A percentile compares a stretch with the other conserved stretches of the same genome.
Conservation (phyloP, 2,888 invertebrate genomes). For the Hipparchia semele region DNA sequence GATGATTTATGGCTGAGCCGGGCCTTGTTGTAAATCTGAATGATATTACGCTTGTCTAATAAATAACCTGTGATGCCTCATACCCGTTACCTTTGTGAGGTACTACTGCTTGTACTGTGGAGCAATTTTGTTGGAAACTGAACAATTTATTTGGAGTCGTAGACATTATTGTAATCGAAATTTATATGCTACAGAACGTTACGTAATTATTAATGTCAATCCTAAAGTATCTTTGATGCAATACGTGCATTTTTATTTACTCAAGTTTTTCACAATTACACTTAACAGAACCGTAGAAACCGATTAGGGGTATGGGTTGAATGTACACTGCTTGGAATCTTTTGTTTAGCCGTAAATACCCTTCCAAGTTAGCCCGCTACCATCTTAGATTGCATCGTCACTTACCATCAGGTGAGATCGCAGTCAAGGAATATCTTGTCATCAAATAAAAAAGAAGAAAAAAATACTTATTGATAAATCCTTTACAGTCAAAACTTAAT, state of each 20-base stretch:
- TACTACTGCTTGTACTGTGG: constrained; percentile 1
- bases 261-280: too few relatives aligned
- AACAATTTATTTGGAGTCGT: neutral
- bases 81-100: constrained; percentile 31
- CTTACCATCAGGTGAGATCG: too few relatives aligned
- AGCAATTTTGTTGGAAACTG: constrained; percentile 12
- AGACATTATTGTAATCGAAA: neutral
- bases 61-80: constrained; percentile 56
- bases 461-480: too few relatives aligned
- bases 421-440: too few relatives aligned
- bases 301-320: too few relatives aligned
- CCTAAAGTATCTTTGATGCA: neutral
- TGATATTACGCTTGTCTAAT: constrained; percentile 58
- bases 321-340: too few relatives aligned
- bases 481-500: too few relatives aligned
- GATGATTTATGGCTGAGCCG: constrained; percentile 64
- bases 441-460: too few relatives aligned
- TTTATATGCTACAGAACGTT: neutral
- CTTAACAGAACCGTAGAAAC: too few relatives aligned
- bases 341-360: too few relatives aligned
- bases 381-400: too few relatives aligned
- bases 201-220: neutral
- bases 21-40: constrained; percentile 55
- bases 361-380: too few relatives aligned
- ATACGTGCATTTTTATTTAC: neutral